These are phyloP conservation scores for Chorisops tibialis DNA, from an alignment of 2,888 invertebrate species.

Conservation along the genomic window DNA sequence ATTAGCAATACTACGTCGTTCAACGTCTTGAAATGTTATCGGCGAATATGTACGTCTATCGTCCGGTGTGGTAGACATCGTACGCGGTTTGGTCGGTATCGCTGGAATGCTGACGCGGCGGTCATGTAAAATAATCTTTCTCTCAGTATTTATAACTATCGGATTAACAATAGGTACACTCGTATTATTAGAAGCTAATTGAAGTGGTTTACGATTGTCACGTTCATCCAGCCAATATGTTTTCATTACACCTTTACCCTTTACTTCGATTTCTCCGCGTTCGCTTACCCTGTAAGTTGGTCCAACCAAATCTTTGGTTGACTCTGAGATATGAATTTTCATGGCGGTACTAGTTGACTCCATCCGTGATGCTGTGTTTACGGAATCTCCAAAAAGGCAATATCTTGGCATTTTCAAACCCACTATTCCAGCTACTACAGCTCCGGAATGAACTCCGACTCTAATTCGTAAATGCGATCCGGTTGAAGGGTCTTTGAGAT, in stretches of 20 bases:
- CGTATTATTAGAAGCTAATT: conserved; percentile 28
- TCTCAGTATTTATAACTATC: conserved; percentile 31
- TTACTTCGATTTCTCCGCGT: conserved; percentile 82
- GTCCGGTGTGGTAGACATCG: conserved; percentile 50
- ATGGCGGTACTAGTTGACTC: conserved; percentile 89
- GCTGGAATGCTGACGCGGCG: conserved; percentile 42
- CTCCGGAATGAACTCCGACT: conserved; percentile 86
- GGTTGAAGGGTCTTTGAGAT: conserved; percentile 88
- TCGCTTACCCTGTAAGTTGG: conserved; percentile 70
- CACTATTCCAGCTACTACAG: conserved; percentile 90
- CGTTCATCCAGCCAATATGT: conserved; percentile 82
- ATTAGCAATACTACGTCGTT: conserved; percentile 72
- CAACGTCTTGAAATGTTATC: conserved; percentile 80
- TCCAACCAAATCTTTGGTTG: conserved; percentile 74
- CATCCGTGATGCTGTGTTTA: conserved; percentile 89
- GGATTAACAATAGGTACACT: conserved; percentile 11
- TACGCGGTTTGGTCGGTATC: neutral
- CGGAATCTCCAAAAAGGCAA: conserved; percentile 77
- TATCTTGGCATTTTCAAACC: conserved; percentile 85
- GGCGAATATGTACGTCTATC: conserved; percentile 76
- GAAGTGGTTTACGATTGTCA: conserved; percentile 60
- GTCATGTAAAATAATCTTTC: conserved; percentile 33
- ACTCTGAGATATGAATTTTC: conserved; percentile 92
- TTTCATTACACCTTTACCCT: conserved; percentile 89
- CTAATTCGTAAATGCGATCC: conserved; percentile 79